Percentiles rank a stretch among this genome's conserved stretches.
Evolutionary conservation across 2,797 vertebrate species (phyloP).

Genomic region (Pygocentrus nattereri): DNA sequence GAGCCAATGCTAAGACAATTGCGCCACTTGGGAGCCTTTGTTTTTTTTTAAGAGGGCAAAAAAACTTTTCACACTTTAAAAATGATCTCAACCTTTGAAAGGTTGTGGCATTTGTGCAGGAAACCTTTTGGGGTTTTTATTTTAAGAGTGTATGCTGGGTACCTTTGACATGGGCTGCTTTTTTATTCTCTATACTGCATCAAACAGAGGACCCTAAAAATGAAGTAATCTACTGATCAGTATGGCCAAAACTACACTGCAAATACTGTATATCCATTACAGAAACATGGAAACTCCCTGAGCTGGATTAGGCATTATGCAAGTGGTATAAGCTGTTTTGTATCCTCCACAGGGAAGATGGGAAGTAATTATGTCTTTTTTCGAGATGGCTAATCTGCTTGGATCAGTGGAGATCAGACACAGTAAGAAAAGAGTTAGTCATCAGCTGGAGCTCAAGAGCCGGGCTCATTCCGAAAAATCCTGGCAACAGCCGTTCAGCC

Average conservation of each 20-base stretch:
- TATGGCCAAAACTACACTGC: background rate
- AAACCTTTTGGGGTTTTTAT: background rate
- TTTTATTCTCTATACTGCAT: background rate
- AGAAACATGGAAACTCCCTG: background rate
- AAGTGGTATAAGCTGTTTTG: slow-evolving; percentile 57
- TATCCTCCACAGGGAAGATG: slow-evolving; percentile 51
- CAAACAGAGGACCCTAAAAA: background rate
- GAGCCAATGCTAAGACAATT: no score
- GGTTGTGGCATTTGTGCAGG: no score
- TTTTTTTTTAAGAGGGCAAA: no score
- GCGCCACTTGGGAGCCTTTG: no score
- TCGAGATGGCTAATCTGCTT: slow-evolving; percentile 66
- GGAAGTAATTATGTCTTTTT: slow-evolving; percentile 66
- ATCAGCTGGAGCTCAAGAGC: slow-evolving; percentile 59
- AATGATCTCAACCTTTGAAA: no score
- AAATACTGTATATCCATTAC: background rate
- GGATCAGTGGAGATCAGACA: slow-evolving; percentile 67
- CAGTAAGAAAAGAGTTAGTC: slow-evolving; percentile 66
- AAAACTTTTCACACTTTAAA: no score
- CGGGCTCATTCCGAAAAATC: background rate
- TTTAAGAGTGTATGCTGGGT: background rate
- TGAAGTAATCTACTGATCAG: background rate
- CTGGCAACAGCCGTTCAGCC: background rate
- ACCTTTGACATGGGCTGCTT: background rate
- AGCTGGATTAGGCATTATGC: slow-evolving; percentile 36